Base-by-base conservation (phyloP, 2,113 vertebrate species). In the Notothenia rossii region DNA sequence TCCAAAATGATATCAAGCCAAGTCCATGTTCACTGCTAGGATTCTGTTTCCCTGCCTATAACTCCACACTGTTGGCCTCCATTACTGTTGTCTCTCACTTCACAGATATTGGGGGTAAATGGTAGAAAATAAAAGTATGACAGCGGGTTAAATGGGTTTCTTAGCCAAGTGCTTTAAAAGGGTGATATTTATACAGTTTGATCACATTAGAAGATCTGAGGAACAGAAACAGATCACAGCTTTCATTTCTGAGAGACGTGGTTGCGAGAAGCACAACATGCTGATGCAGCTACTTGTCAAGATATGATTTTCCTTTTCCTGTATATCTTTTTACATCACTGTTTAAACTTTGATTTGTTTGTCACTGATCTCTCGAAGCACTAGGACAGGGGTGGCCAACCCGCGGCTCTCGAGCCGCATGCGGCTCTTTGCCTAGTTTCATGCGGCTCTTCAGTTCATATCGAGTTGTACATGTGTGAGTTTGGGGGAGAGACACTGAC, bases 1-100 rank as follows among this genome's bases (percentile, higher is more conserved):
- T 88, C 29, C 79, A 82, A 72, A 75, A 68, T 18, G 8, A 82
- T 53, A 75, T 75, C 20, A 75, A 66, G 40, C 25, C 63, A 45
- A 50, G 55, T 45, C 75, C 33, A 56, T 62, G 53, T 33, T 36
- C 55, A 22, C 33, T 29, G 65, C 54, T 67, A 53, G 48, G 29
- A 33, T 11, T 72, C 20, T 14, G 25, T 60, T 66, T 65, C 63
- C 22, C 40, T 59, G 33, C 20, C 11, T 48, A 2, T 13, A 14
- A 67, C 22, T 53, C 48, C 6, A 3, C n/a, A 55, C 20, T 55
- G 33, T 20, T 29, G 18, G 20, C 40, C 46, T 66, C 36, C 25
- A 25, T 51, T 43, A 13, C 45, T 48, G 49, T 20, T 40, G 51
- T 58, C 20, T 59, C 67, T 65, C 63, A 56, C 25, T 33, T 49